A percentile compares a stretch with the other conserved stretches of the same genome.
Evolutionary conservation across 2,797 vertebrate genomes (phyloP).

Genomic region (Microctenopoma lineatum): DNA sequence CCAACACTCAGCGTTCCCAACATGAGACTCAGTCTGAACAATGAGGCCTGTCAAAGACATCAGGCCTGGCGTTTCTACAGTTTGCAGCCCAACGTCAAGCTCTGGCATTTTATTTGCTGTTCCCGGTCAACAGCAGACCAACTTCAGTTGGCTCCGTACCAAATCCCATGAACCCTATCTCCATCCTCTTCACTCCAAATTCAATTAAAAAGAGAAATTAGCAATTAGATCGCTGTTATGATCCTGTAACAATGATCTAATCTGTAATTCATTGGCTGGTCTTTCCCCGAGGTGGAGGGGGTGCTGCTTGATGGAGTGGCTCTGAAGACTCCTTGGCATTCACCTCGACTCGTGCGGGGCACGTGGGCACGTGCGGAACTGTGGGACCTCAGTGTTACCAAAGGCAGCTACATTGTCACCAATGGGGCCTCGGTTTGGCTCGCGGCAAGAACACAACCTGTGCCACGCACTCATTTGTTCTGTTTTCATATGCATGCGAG

Average conservation of each 20-base stretch:
- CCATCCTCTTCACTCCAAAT: constrained; percentile 83
- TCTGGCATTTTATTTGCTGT: constrained; percentile 33
- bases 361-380: constrained; percentile 14
- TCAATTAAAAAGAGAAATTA: constrained; percentile 89
- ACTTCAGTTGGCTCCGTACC: constrained; percentile 61
- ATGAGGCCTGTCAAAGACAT: constrained; percentile 30
- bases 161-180: constrained; percentile 76
- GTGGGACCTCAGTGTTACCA: constrained; percentile 7
- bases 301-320: constrained; percentile 64
- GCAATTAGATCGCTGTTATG: constrained; percentile 86
- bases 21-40: constrained; percentile 7
- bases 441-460: constrained; percentile 72
- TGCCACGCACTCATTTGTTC: constrained; percentile 39
- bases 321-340: constrained; percentile 71
- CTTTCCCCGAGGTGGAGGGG: constrained; percentile 54
- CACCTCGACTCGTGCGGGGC: constrained; percentile 53
- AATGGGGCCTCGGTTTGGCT: constrained; percentile 51
- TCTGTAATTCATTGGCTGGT: constrained; percentile 84
- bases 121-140: constrained; percentile 62
- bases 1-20: constrained; percentile 18
- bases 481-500: constrained; percentile 40
- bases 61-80: constrained; percentile 45
- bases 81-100: constrained; percentile 59
- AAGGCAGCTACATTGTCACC: constrained; percentile 27
- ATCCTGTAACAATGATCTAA: constrained; percentile 87